Conservation (phyloP, 2,797 vertebrate genomes). For the Sternarchorhynchus goeldii region DNA sequence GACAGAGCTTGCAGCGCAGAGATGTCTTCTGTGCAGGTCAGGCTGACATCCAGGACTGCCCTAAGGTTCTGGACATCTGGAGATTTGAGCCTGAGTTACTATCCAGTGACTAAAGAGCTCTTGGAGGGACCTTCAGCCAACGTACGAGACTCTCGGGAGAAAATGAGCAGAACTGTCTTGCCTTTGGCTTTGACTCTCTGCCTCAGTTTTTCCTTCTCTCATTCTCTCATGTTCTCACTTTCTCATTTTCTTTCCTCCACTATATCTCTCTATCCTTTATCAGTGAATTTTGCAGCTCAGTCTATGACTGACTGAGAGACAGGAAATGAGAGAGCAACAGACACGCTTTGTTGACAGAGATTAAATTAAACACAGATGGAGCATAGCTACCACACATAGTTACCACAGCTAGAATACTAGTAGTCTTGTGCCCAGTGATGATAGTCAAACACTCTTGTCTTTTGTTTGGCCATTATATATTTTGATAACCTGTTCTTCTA, state of each 20-base stretch:
- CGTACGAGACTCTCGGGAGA: neutral
- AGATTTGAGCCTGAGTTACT: constrained; percentile 16
- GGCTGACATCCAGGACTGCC: constrained; percentile 17
- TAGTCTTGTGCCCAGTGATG: neutral
- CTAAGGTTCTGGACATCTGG: constrained; percentile 26
- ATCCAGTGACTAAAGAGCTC: constrained; percentile 21
- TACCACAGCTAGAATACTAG: neutral
- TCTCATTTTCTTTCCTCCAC: no score
- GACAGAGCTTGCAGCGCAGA: neutral
- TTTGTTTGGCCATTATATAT: neutral
- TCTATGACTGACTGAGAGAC: neutral
- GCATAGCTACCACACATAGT: neutral
- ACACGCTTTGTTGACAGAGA: constrained; percentile 1
- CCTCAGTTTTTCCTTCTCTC: no score
- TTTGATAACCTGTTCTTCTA: neutral
- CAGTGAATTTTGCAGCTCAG: neutral
- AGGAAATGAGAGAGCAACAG: constrained; percentile 19
- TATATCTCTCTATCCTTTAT: no score
- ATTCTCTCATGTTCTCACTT: no score
- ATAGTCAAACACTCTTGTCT: neutral
- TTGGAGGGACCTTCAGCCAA: constrained; percentile 6
- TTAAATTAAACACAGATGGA: constrained; percentile 4
- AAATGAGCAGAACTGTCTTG: neutral
- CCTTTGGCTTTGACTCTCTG: constrained; percentile 7
- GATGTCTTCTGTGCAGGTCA: constrained; percentile 35